Evolutionary conservation across 2,797 vertebrate genomes (phyloP).

Genomic region (Chrysocyon brachyurus): DNA sequence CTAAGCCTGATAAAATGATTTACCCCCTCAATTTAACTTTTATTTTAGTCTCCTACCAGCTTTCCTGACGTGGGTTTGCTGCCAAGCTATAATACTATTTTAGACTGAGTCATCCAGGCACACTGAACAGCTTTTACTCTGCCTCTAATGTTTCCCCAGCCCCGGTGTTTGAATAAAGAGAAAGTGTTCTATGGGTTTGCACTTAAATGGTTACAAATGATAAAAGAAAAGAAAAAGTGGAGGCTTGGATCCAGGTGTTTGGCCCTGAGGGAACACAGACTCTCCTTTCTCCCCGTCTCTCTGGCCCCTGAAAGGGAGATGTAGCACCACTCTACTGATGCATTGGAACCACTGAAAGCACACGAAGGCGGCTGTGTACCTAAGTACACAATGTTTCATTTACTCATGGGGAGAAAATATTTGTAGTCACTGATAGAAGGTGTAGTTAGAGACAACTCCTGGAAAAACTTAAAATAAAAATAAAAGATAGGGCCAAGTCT

Average conservation of each 20-base stretch:
- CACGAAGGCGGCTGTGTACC: not conserved
- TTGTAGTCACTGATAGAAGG: not conserved
- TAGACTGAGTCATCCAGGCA: constrained; percentile 71
- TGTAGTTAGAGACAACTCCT: constrained; percentile 29
- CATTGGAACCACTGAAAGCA: not conserved
- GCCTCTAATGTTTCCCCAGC: constrained; percentile 7
- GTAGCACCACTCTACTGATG: not conserved
- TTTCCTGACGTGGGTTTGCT: constrained; percentile 60
- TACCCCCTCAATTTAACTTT: constrained; percentile 67
- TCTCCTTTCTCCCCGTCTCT: not conserved
- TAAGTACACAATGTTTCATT: constrained; percentile 34
- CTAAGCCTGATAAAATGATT: constrained; percentile 66
- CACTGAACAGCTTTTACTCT: constrained; percentile 41
- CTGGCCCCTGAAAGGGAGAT: not conserved
- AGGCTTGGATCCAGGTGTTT: not conserved
- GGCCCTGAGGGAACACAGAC: not conserved
- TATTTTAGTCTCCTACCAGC: constrained; percentile 68
- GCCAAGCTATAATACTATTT: constrained; percentile 66
- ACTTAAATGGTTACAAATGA: not conserved
- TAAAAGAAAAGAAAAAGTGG: not conserved
- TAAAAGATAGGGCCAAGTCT: constrained; percentile 40
- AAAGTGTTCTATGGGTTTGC: constrained; percentile 33
- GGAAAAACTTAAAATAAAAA: constrained; percentile 64
- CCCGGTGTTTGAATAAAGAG: constrained; percentile 55
- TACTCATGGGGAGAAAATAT: not conserved